Conservation (phyloP, 2,113 vertebrate species). For the Serilophus lunatus region DNA sequence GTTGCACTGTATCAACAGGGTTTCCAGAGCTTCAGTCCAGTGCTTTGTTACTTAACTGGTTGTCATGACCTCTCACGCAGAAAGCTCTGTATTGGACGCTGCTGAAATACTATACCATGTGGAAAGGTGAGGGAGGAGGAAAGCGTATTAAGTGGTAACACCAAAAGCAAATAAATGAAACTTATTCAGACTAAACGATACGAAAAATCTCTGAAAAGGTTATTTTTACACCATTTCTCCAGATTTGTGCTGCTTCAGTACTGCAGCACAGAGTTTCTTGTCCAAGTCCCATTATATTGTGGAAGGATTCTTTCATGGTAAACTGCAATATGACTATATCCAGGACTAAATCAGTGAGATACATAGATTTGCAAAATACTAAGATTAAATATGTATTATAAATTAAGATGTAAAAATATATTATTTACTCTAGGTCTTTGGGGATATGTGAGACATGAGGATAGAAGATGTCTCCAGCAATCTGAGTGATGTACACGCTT, state of each 20-base stretch:
- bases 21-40: not conserved
- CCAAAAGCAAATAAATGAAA: not conserved
- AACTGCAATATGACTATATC: not conserved
- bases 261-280: not conserved
- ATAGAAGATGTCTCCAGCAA: not conserved
- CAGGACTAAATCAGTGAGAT: not conserved
- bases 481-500: not conserved
- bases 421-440: slow-evolving; percentile 4
- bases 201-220: not conserved
- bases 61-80: not conserved
- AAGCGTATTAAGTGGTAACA: not conserved
- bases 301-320: not conserved
- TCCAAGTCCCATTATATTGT: not conserved
- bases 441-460: not conserved
- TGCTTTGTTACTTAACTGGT: not conserved
- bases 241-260: not conserved
- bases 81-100: not conserved
- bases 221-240: not conserved
- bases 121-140: not conserved
- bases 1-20: not conserved
- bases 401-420: slow-evolving; percentile 25
- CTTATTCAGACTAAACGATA: not conserved
- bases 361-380: not conserved
- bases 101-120: not conserved
- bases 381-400: slow-evolving; percentile 5